Conservation (phyloP, 2,113 vertebrate genomes). For the Dromas ardeola region DNA sequence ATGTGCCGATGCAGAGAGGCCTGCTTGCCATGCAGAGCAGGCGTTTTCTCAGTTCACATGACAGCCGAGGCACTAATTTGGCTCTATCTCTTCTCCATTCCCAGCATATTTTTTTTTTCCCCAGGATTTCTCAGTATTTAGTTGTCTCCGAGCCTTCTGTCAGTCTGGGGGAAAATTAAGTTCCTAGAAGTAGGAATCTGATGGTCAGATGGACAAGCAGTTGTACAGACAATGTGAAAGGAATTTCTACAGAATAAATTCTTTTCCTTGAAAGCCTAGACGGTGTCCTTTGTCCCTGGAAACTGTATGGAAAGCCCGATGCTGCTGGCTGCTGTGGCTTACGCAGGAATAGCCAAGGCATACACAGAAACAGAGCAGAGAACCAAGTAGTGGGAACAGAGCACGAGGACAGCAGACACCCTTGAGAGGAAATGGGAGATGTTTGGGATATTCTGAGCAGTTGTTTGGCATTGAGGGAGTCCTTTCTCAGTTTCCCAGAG, state of each 20-base stretch:
- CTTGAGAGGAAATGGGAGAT: background rate
- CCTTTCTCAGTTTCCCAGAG: background rate
- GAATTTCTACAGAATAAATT: background rate
- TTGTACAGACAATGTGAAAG: background rate
- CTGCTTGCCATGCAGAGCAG: background rate
- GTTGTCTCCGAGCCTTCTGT: constrained; percentile 22
- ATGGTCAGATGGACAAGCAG: constrained; percentile 13
- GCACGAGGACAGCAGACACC: fast-evolving
- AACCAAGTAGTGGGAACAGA: background rate
- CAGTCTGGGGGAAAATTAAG: background rate
- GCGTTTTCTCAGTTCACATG: background rate
- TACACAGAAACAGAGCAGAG: background rate
- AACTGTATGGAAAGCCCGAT: background rate
- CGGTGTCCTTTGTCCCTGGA: background rate
- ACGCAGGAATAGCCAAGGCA: background rate
- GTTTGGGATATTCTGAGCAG: background rate
- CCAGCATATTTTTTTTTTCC: background rate
- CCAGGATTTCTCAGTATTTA: constrained; percentile 28
- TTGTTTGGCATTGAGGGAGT: background rate
- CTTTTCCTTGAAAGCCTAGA: background rate
- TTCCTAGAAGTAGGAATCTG: background rate
- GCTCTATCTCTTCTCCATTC: background rate
- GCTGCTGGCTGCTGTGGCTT: background rate
- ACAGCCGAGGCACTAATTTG: background rate
- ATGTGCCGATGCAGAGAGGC: background rate